Base-by-base conservation (phyloP, 2,888 invertebrate genomes). In the Brassicogethes aeneus region DNA sequence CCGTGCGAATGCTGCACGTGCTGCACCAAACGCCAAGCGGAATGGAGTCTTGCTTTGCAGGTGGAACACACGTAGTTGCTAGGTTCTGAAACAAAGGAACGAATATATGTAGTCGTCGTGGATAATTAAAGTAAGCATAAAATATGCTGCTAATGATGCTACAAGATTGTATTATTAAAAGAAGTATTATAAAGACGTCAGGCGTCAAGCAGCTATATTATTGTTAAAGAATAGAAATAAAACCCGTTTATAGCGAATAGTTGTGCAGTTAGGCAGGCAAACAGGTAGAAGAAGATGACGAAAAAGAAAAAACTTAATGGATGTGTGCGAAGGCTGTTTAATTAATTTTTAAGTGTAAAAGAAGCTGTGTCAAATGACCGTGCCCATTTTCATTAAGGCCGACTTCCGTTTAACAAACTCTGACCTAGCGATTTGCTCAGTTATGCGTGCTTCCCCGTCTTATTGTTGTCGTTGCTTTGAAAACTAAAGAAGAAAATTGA, bases 1-100 rank as follows among this genome's bases (percentile, higher is more conserved):
- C 94, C 94, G 62, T 96, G 96, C 44, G 85, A 82, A 60, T 87
- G 86, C 68, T 96, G 95, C 16, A 89, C 94, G 67, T 96, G 96
- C 65, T 95, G 94, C 31, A 96, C 79, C 45, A 96, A 75, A 42
- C 86, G 78, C 96, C 96, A 96, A 3, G 96, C 94, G n/a, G 93
- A 93, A 55, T 83, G 83, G 55, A 90, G 81, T 37, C 88, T 82
- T 48, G 88, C 85, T 62, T 92, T 91, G 74, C 96, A 96, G 52
- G 93, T 92, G 35, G 86, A 88, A 64, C 95, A 96, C 52, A 91
- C 85, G 68, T 93, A 88, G 75, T 88, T 89, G 70, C 86, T 86
- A 51, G 95, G 95, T 72, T 95, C 95, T 92, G 84, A 47, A 79
- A 79, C 67, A 70, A 57, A 62, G 57, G 46, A 46, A n/a, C n/a